A percentile compares a stretch with the other conserved stretches of the same genome.
phyloP scores from a whole-genome alignment of 2,797 vertebrate species.

The Eulemur mongoz region DNA sequence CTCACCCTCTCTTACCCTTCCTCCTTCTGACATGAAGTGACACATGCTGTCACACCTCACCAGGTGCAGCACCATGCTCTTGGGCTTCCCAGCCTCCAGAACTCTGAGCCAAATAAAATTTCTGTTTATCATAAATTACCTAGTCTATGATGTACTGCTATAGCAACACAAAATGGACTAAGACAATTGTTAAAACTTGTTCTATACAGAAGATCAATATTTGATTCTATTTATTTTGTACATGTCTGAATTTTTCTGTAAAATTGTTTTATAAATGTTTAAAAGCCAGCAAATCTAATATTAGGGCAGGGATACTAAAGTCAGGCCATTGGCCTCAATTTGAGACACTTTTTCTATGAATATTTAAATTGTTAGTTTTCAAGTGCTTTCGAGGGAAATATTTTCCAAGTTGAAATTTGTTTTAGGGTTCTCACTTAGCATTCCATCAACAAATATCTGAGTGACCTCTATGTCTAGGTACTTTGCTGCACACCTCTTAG shows the following conservation, averaged over 20 bases:
- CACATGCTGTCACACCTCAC: neutral
- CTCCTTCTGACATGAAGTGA: neutral
- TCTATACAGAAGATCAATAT: neutral
- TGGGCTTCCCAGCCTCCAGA: neutral
- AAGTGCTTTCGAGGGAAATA: conserved; percentile 64
- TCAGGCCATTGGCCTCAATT: conserved; percentile 62
- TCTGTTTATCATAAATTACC: neutral
- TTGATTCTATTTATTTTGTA: neutral
- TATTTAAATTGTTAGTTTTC: conserved; percentile 73
- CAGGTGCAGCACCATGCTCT: neutral
- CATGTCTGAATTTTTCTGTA: neutral
- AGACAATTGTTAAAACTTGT: neutral
- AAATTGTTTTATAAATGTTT: conserved; percentile 47
- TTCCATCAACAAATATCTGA: neutral
- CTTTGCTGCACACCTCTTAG: conserved; percentile 57
- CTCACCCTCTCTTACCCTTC: neutral
- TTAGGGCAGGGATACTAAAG: conserved; percentile 74
- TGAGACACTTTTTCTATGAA: conserved; percentile 62
- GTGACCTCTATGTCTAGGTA: neutral
- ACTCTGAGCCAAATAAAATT: neutral
- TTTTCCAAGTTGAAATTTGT: conserved; percentile 33
- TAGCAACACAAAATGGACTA: neutral
- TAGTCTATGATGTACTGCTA: neutral
- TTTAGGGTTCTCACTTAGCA: conserved; percentile 58
- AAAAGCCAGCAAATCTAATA: conserved; percentile 76